Conservation (phyloP, 1,140 invertebrate genomes). For the Zaprionus camerounensis region DNA sequence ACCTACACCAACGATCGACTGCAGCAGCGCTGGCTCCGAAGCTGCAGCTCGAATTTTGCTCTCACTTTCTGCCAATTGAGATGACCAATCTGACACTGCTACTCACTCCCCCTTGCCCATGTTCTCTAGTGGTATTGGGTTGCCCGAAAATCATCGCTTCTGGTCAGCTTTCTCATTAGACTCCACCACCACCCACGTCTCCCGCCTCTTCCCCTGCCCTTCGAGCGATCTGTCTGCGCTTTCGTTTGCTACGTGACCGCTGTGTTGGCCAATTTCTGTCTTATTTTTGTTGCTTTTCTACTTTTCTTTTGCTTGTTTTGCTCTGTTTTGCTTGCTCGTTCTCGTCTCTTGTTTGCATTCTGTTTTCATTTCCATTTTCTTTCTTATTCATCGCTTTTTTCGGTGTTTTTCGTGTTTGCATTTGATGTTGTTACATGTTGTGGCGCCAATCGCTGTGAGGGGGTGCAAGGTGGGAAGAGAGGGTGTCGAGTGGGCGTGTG, state of each 20-base stretch:
- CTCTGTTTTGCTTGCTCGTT: slow-evolving; percentile 8
- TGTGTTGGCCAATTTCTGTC: slow-evolving; percentile 27
- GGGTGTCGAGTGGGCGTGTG: background rate
- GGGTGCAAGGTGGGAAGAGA: background rate
- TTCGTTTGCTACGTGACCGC: slow-evolving; percentile 70
- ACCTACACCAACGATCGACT: background rate
- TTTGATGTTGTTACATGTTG: slow-evolving; percentile 61
- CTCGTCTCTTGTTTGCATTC: slow-evolving; percentile 6
- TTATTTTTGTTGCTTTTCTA: background rate
- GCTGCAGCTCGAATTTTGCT: slow-evolving; percentile 39
- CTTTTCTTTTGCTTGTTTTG: slow-evolving; percentile 11
- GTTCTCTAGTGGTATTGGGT: slow-evolving; percentile 2
- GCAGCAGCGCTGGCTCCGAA: slow-evolving; percentile 10
- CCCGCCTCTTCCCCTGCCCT: background rate
- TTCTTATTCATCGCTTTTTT: slow-evolving; percentile 11
- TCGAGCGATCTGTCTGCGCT: slow-evolving; percentile 47
- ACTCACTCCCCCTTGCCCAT: background rate
- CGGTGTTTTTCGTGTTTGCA: slow-evolving; percentile 40
- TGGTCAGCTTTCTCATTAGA: slow-evolving; percentile 74
- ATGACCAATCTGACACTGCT: slow-evolving; percentile 7
- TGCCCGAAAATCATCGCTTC: slow-evolving; percentile 54
- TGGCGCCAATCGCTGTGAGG: slow-evolving; percentile 52
- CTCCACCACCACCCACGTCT: slow-evolving; percentile 4
- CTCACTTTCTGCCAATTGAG: slow-evolving; percentile 68
- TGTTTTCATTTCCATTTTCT: slow-evolving; percentile 3